A percentile compares a stretch with the other conserved stretches of the same genome.
Conservation (phyloP, 2,888 invertebrate genomes). For the Pristionchus fissidentatus region DNA sequence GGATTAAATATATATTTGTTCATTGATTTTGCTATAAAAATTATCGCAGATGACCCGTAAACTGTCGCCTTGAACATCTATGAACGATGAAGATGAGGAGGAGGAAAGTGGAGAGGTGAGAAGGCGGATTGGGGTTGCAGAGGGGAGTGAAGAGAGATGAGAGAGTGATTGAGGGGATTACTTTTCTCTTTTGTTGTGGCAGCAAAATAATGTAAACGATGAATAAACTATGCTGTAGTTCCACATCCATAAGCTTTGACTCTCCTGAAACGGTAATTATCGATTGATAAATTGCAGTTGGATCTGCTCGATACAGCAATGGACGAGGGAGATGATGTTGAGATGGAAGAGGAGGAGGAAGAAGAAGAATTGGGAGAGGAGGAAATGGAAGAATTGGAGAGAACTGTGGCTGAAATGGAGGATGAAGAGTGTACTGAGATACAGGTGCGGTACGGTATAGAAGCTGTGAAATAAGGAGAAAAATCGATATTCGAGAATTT, state of each 20-base stretch:
- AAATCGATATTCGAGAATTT: no score
- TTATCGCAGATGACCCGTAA: background rate
- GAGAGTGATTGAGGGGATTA: no score
- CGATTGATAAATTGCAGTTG: background rate
- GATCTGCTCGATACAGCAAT: conserved; percentile 14
- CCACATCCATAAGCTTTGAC: no score
- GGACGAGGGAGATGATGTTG: conserved; percentile 46
- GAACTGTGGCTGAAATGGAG: conserved; percentile 50
- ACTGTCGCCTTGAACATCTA: background rate
- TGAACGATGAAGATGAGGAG: conserved; percentile 18
- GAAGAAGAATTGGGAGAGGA: conserved; percentile 54
- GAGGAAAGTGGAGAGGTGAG: no score
- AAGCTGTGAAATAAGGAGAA: background rate
- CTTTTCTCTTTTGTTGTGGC: no score
- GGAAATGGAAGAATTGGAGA: conserved; percentile 56
- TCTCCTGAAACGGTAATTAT: no score
- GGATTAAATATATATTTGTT: no score
- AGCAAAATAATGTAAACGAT: background rate
- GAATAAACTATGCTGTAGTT: no score
- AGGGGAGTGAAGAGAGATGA: background rate
- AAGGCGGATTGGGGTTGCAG: no score
- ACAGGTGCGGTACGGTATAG: background rate
- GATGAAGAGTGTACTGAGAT: conserved; percentile 27
- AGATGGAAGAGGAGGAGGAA: conserved; percentile 53
- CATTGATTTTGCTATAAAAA: background rate